Evolutionary conservation across 2,888 invertebrate species (phyloP).

Genomic region (Scelioninae gen. 1): DNA sequence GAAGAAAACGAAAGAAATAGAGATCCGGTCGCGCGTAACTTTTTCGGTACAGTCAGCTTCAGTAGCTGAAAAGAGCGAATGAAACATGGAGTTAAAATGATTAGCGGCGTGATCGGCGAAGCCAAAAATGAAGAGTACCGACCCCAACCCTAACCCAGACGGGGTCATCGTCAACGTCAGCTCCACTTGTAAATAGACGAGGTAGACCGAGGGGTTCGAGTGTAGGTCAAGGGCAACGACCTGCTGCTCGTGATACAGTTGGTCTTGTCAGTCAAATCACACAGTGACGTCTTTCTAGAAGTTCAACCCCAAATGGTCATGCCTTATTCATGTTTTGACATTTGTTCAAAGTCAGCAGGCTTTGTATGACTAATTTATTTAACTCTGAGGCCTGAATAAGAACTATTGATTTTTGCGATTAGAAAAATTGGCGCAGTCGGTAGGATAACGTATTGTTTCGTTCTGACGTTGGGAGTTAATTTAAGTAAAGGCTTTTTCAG

Average conservation of each 20-base stretch:
- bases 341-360: constrained; percentile 14
- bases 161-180: constrained; percentile 66
- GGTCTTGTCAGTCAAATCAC: no score
- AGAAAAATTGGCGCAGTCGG: constrained; percentile 5
- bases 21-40: constrained; percentile 21
- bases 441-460: neutral
- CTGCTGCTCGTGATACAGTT: no score
- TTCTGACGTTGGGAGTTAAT: constrained; percentile 37
- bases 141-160: constrained; percentile 33
- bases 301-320: no score
- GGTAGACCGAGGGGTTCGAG: constrained; percentile 69
- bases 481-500: constrained; percentile 24
- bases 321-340: constrained; percentile 47
- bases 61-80: no score
- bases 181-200: constrained; percentile 71
- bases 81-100: constrained; percentile 20
- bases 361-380: constrained; percentile 36
- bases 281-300: no score
- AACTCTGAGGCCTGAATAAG: neutral
- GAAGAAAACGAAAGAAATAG: constrained; percentile 44
- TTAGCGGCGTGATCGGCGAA: constrained; percentile 52
- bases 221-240: constrained; percentile 83
- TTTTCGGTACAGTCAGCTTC: neutral
- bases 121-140: constrained; percentile 56
- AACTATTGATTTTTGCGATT: constrained; percentile 32